Evolutionary conservation across 2,888 invertebrate genomes (phyloP), one percentile per base, ranked within the genome.

Genomic region (Drosophila pullipes): DNA sequence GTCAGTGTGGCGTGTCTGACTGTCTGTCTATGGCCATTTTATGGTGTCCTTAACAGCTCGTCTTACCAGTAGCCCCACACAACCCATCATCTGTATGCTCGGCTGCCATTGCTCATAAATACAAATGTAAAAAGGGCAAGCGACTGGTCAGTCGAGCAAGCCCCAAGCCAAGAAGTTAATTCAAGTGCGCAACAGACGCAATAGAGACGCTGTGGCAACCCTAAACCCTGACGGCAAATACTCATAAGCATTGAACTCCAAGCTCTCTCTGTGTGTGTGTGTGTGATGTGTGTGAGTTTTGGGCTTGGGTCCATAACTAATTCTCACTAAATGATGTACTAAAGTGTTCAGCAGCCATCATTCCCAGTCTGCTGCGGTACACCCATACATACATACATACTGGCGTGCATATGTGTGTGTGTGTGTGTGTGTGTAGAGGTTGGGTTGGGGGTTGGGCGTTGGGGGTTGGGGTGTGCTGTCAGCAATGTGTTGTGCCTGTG

Each of bases 301-400:
- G 59, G 64, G 10, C 18, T 37, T 69, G 74, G 83, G 89, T 87
- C 83, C 87, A 89, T 87, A 89, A 87, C 86, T 89, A 87, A 89
- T 87, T 89, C 87, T 71, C 61, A 81, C 89, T 89, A 89, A 89
- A 87, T 86, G 83, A 87, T 86, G 85, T 85, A 86, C 89, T 84
- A 85, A 86, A 89, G 89, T 87, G 86, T 82, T 81, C 78, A 74
- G 72, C 65, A 73, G 67, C 39, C 60, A 57, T 62, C 65, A 35
- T 55, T 22, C 30, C 60, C 39, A 41, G 59, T 25, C 39, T 18
- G 16, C 13, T 16, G 16, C 9, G 31, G 9, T 16, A 9, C 47
- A 47, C 47, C 13, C 13, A 22, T 33, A 11, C 33, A 35, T 7
- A 7, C 13, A 7, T 44, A 47, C 13, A 13, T 7, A 22, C 13